Base-by-base conservation (phyloP, 1,140 invertebrate genomes). In the Gonioctena quinquepunctata region DNA sequence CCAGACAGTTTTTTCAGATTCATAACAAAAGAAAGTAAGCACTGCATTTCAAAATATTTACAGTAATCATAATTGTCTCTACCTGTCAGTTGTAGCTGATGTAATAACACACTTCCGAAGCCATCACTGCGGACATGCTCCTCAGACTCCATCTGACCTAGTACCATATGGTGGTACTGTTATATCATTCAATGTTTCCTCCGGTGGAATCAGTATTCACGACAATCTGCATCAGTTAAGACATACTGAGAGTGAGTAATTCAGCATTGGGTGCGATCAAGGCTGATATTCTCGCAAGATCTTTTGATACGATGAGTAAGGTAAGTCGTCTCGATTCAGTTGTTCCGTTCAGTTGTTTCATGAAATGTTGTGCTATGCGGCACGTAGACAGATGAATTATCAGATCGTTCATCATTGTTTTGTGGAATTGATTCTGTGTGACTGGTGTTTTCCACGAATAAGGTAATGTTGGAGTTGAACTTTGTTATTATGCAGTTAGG, bases 141-240 rank as follows among this genome's bases (percentile, higher is more conserved):
- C 25, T 57, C 19, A 57, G 5, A 22, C 11, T 57, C 6, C 54
- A 13, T 57, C 54, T 57, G 22, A 57, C 54, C 54, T 22, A 57
- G 54, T 57, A 21, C 54, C 48, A n/a, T 42, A 42, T 57, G 54
- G 54, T 57, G 54, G 54, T 57, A 57, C 54, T 57, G 16, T 57
- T 57, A 57, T 57, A 57, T 57, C 25, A 57, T 57, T 57, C 54
- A 57, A 57, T 57, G 25, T 25, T 21, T 25, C 22, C 25, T 21
- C 54, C 22, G 22, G 13, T 21, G 25, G 13, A 57, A 57, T 25
- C 54, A 57, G 54, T 57, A 57, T 21, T 13, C 54, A 25, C 54
- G 21, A n/a, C 54, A 57, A 23, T 57, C 54, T 57, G 54, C 54
- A 23, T 57, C 54, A 25, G 54, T 19, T 23, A 13, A 25, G 54